Evolutionary conservation across 2,797 vertebrate species (phyloP).

Genomic region (Anolis apletophallus): DNA sequence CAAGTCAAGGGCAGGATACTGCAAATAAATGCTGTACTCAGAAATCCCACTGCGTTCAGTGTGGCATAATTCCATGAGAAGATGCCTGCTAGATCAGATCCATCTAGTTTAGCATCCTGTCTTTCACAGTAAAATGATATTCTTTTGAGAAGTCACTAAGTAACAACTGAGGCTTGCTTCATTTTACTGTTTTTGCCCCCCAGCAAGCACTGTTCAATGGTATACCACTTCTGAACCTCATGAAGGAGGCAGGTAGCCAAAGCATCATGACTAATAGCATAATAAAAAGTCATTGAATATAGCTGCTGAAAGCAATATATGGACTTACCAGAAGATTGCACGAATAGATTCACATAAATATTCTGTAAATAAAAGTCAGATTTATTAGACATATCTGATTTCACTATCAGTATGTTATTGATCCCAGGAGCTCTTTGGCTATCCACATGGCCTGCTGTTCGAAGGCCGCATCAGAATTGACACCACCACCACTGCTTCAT

Average conservation of each 20-base stretch:
- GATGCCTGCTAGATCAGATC: background rate
- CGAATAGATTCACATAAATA: background rate
- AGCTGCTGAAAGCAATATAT: background rate
- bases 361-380: background rate
- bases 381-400: background rate
- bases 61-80: background rate
- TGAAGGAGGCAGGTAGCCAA: background rate
- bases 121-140: background rate
- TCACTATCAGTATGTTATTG: background rate
- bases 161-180: background rate
- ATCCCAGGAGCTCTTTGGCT: too few species aligned
- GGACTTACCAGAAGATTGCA: background rate
- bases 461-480: too few species aligned
- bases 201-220: background rate
- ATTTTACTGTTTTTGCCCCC: background rate
- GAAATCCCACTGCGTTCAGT: background rate
- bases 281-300: background rate
- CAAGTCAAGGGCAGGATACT: background rate
- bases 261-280: background rate
- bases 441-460: too few species aligned
- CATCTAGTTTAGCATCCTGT: background rate
- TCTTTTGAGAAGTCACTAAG: background rate
- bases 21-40: background rate
- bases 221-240: background rate
- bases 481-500: too few species aligned